These are phyloP conservation scores for Corythaeola cristata DNA, from an alignment of 2,113 vertebrate species.

Conservation along the genomic window DNA sequence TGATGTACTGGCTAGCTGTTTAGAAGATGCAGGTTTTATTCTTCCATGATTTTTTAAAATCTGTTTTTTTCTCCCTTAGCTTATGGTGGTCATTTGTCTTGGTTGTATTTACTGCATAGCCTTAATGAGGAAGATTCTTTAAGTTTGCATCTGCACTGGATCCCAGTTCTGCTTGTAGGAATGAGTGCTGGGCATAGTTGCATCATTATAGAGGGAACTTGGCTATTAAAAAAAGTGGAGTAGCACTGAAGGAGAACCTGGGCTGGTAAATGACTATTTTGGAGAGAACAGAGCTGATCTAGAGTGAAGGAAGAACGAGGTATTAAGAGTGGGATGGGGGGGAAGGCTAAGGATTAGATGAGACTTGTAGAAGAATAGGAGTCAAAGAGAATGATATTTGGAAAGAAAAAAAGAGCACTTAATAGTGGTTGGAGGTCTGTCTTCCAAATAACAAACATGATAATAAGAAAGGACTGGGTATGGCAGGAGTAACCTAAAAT, in stretches of 20 bases:
- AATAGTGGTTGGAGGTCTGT: neutral
- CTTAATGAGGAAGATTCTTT: neutral
- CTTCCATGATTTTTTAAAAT: neutral
- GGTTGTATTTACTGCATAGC: neutral
- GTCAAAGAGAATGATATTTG: neutral
- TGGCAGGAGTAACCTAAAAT: neutral
- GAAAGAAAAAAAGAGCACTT: neutral
- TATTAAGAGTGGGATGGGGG: neutral
- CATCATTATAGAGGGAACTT: neutral
- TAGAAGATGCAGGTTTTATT: neutral
- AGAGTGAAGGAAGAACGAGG: neutral
- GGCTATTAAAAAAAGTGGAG: neutral
- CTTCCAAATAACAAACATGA: neutral
- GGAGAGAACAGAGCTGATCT: neutral
- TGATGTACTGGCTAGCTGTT: neutral
- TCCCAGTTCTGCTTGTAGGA: neutral
- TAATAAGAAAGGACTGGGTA: neutral
- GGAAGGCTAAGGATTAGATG: neutral
- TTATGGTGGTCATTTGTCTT: neutral
- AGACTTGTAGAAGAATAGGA: neutral
- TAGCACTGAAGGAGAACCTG: neutral
- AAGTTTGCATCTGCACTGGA: neutral
- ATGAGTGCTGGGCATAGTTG: neutral
- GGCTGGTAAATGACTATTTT: neutral
- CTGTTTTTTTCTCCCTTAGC: neutral